Conservation (phyloP, 2,113 vertebrate genomes). For the Tragulus kanchil region DNA sequence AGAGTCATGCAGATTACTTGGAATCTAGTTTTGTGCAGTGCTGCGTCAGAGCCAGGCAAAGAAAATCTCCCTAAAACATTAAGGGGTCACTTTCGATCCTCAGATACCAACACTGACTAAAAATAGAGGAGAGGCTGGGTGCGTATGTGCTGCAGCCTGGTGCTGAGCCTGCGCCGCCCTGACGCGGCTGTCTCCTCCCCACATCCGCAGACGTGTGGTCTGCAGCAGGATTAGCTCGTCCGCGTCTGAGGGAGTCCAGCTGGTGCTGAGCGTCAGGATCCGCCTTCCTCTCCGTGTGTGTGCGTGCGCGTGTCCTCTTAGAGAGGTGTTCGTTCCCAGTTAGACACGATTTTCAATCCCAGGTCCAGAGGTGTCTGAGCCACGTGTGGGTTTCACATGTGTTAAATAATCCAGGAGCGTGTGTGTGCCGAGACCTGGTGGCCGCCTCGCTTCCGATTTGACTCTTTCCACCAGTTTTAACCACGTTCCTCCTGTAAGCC, state of each 20-base stretch:
- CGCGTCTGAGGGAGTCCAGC: background rate
- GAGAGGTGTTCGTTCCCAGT: constrained; percentile 67
- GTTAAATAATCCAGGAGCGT: constrained; percentile 63
- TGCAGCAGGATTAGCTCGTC: constrained; percentile 56
- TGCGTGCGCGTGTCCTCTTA: background rate
- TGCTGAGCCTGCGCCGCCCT: constrained; percentile 79
- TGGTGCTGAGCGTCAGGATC: background rate
- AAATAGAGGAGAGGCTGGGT: constrained; percentile 45
- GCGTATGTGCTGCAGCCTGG: constrained; percentile 43
- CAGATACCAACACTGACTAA: constrained; percentile 36
- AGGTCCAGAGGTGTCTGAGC: constrained; percentile 62
- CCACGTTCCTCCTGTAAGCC: background rate
- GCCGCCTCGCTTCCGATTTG: constrained; percentile 51
- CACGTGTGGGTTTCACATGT: constrained; percentile 60
- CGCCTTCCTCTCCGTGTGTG: constrained; percentile 50
- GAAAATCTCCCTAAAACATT: constrained; percentile 78
- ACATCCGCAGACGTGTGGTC: constrained; percentile 64
- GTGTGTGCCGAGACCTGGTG: background rate
- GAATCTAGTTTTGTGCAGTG: constrained; percentile 67
- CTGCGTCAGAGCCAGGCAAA: constrained; percentile 71
- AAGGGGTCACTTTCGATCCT: constrained; percentile 32
- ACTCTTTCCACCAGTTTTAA: constrained; percentile 61
- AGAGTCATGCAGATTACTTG: constrained; percentile 74
- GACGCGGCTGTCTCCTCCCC: constrained; percentile 30
- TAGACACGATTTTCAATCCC: constrained; percentile 63